A percentile compares a stretch with the other conserved stretches of the same genome.
Evolutionary conservation across 2,113 vertebrate species (phyloP).

Genomic region (Vulpes ferrilata): DNA sequence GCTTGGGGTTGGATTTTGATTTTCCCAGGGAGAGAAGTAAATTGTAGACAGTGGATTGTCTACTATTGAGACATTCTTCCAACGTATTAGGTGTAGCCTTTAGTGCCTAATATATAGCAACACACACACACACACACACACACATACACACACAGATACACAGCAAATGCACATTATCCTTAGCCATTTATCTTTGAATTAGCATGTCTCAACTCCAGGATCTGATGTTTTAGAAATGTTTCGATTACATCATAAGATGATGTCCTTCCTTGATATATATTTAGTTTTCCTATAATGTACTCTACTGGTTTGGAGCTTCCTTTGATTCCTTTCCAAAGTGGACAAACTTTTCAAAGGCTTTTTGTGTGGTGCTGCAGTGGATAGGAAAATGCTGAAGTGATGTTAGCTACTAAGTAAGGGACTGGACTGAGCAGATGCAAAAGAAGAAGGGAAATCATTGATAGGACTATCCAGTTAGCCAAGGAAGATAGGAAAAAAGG

Average conservation of each 20-base stretch:
- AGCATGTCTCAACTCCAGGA: not conserved
- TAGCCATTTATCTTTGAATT: conserved; percentile 13
- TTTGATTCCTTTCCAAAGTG: not conserved
- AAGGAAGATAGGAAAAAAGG: not conserved
- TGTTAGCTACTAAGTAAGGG: not conserved
- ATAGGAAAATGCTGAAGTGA: not conserved
- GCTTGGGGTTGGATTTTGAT: not conserved
- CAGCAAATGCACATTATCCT: not conserved
- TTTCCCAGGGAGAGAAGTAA: conserved; percentile 2
- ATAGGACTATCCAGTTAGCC: not conserved
- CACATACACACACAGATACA: not conserved
- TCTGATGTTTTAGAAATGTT: conserved; percentile 34
- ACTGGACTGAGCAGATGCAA: not conserved
- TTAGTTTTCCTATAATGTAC: not conserved
- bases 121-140: not conserved
- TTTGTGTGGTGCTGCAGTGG: not conserved
- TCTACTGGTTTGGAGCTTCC: not conserved
- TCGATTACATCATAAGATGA: not conserved
- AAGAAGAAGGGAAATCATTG: not conserved
- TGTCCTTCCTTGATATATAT: not conserved
- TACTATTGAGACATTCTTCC: not conserved
- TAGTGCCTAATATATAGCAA: not conserved
- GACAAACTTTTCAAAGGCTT: conserved; percentile 3
- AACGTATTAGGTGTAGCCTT: not conserved
- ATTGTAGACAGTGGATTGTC: not conserved